phyloP scores from a whole-genome alignment of 37 sponge, comb jelly and placozoan species.

The Eunapius fragilis region DNA sequence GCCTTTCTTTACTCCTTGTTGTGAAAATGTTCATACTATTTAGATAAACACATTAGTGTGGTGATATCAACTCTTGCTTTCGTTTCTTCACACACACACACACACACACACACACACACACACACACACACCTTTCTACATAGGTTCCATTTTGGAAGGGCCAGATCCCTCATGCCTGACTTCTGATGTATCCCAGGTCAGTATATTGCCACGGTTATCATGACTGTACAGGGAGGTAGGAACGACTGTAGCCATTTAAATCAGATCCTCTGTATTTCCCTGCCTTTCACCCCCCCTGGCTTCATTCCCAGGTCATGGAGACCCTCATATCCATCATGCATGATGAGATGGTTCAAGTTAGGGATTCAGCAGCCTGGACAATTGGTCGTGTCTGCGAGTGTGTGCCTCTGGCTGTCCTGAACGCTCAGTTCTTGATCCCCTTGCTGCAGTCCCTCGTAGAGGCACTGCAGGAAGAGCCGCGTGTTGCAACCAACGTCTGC shows the following conservation, averaged over 20 bases:
- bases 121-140: not conserved
- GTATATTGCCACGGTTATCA: not conserved
- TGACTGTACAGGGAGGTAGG: not conserved
- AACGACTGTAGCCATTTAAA: not conserved
- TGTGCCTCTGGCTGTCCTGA: conserved; percentile 75
- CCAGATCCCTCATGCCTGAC: conserved; percentile 49
- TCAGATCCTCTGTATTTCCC: not conserved
- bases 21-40: no score
- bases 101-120: no score
- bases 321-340: conserved; percentile 74
- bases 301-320: conserved; percentile 50
- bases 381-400: conserved; percentile 93
- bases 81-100: no score
- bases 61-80: no score
- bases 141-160: conserved; percentile 77
- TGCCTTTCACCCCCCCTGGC: not conserved
- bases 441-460: conserved; percentile 72
- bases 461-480: conserved; percentile 81
- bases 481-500: conserved; percentile 96
- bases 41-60: no score
- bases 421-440: conserved; percentile 40
- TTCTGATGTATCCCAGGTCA: conserved; percentile 36
- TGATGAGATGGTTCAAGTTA: conserved; percentile 84
- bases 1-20: no score
- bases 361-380: conserved; percentile 98